Conservation (phyloP, 2,888 invertebrate species). For the Drosophila maculinotata region DNA sequence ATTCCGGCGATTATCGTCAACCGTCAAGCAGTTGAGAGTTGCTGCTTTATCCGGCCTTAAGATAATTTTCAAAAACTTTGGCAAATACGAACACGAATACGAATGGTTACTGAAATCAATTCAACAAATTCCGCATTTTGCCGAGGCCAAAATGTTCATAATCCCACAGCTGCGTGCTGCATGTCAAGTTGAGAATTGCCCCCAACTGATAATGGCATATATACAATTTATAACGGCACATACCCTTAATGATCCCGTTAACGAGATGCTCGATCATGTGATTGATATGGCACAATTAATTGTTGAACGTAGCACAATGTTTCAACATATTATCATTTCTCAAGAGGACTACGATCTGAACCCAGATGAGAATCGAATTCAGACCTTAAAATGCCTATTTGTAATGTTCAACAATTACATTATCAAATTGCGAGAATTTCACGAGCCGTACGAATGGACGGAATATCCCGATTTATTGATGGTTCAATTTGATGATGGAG, state of each 20-base stretch:
- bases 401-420: conserved; percentile 91
- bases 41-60: conserved; percentile 91
- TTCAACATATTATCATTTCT: conserved; percentile 90
- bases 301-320: conserved; percentile 95
- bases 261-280: conserved; percentile 89
- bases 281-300: conserved; percentile 95
- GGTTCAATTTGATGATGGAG: conserved; percentile 85
- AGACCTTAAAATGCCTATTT: conserved; percentile 90
- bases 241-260: conserved; percentile 88
- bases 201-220: conserved; percentile 90
- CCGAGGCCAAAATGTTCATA: conserved; percentile 89
- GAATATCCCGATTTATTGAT: conserved; percentile 85
- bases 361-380: conserved; percentile 84
- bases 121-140: conserved; percentile 92
- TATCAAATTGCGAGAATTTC: conserved; percentile 87
- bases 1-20: conserved; percentile 92
- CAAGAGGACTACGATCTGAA: conserved; percentile 65
- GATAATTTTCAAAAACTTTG: conserved; percentile 87
- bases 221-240: conserved; percentile 93
- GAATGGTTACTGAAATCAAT: conserved; percentile 88
- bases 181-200: conserved; percentile 95
- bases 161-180: conserved; percentile 92
- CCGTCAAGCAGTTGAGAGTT: conserved; percentile 90
- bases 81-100: conserved; percentile 85
- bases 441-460: conserved; percentile 83